Percentiles rank a stretch among this genome's conserved stretches.
These are phyloP conservation scores for Enhydra lutris DNA, from an alignment of 2,113 vertebrate species.

Conservation along the genomic window DNA sequence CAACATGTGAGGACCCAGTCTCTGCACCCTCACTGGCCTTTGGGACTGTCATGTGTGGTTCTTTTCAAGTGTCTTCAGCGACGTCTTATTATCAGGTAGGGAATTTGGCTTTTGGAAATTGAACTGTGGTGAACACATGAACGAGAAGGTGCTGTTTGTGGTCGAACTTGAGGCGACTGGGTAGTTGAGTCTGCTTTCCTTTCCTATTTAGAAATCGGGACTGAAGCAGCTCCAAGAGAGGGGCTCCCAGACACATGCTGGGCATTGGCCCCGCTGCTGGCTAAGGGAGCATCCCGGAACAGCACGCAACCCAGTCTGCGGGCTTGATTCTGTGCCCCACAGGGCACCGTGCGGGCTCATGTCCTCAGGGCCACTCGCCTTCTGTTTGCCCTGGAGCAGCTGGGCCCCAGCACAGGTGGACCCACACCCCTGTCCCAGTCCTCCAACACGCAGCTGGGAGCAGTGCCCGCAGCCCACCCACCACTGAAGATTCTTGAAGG, in stretches of 20 bases:
- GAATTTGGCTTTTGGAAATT: neutral
- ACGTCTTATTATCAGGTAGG: neutral
- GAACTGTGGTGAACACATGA: neutral
- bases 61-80: neutral
- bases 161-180: rapidly evolving
- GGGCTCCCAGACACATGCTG: neutral
- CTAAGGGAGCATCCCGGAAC: rapidly evolving
- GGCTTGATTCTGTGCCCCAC: rapidly evolving
- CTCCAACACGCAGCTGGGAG: no score
- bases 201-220: neutral
- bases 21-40: rapidly evolving
- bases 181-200: neutral
- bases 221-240: neutral
- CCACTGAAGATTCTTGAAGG: neutral
- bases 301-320: rapidly evolving
- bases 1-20: rapidly evolving
- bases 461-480: neutral
- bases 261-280: rapidly evolving
- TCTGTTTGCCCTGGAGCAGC: no score
- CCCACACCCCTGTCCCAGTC: no score
- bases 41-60: rapidly evolving
- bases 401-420: rapidly evolving
- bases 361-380: neutral
- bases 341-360: rapidly evolving
- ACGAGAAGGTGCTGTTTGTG: neutral